A percentile compares a stretch with the other conserved stretches of the same genome.
Evolutionary conservation across 2,797 vertebrate genomes (phyloP).

Genomic region (Sciaenops ocellatus): DNA sequence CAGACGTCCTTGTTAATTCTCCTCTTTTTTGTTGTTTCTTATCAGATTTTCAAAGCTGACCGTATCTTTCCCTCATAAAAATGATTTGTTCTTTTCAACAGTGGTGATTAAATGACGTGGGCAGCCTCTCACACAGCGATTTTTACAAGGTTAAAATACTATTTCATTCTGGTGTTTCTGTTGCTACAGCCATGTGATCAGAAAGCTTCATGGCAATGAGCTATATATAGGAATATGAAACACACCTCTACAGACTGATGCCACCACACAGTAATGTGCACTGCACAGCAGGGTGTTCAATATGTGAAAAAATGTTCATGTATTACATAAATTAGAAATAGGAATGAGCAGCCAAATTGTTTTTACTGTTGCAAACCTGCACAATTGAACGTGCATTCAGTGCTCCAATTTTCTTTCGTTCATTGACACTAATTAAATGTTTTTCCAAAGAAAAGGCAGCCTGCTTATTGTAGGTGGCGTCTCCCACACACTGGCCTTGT

Average conservation of each 20-base stretch:
- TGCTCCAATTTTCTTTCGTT: not conserved
- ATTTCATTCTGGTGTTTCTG: not conserved
- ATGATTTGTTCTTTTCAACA: conserved; percentile 3
- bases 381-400: not conserved
- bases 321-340: not conserved
- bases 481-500: conserved; percentile 69
- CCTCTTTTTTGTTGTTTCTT: not conserved
- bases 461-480: conserved; percentile 56
- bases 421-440: conserved; percentile 54
- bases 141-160: not conserved
- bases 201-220: not conserved
- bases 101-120: not conserved
- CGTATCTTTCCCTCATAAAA: not conserved
- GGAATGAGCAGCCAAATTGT: not conserved
- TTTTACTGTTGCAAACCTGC: conserved; percentile 17
- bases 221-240: not conserved
- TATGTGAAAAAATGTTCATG: not conserved
- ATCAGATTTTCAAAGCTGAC: not conserved
- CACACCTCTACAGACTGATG: not conserved
- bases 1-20: not conserved
- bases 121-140: not conserved
- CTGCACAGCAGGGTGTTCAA: not conserved
- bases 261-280: too few species aligned
- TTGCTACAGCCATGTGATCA: not conserved
- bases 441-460: conserved; percentile 53